Base-by-base conservation (phyloP, 2,113 vertebrate species). In the Strix uralensis region DNA sequence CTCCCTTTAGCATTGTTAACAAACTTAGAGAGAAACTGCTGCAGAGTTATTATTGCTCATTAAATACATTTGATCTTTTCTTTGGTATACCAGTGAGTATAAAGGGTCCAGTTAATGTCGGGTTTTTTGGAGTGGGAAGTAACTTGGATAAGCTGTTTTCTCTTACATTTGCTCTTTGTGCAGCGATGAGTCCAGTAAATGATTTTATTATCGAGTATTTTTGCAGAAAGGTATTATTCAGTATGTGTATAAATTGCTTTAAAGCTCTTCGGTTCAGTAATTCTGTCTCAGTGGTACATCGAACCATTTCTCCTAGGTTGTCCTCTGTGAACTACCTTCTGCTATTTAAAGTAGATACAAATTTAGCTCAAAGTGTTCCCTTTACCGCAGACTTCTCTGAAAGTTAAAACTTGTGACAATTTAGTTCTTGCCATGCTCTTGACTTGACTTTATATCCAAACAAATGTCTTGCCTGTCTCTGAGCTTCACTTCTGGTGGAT, bases 331-430 rank as follows among this genome's bases (percentile, higher is more conserved):
- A 7, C 47, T 62, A 38, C 84, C 73, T 81, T 72, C 79, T 90
- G 79, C 95, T 96, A 77, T 96, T 96, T 95, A 63, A 88, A 59
- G 92, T 11, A 88, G 69, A 6, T 32, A 66, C 75, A 71, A 18
- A 86, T 92, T 92, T 92, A 94, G 90, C 88, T 93, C 82, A 0
- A 4, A 57, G 86, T 16, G 54, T 90, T 94, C 72, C 86, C 69
- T 93, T 92, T 94, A 82, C 75, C 1, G 5, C 94, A 93, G 74
- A 17, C 69, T 90, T 20, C 71, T 84, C 79, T 86, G 85, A 32
- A 92, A 88, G 59, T 51, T 81, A 38, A 51, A 83, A 58, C 81
- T 26, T 73, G 38, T 89, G 87, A 61, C 91, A 96, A 49, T 83
- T 93, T 0, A 20, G 80, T 79, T 91, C 92, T 94, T 84, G 69